phyloP scores from a whole-genome alignment of 2,888 invertebrate genomes.

The Hypomecis punctinalis region DNA sequence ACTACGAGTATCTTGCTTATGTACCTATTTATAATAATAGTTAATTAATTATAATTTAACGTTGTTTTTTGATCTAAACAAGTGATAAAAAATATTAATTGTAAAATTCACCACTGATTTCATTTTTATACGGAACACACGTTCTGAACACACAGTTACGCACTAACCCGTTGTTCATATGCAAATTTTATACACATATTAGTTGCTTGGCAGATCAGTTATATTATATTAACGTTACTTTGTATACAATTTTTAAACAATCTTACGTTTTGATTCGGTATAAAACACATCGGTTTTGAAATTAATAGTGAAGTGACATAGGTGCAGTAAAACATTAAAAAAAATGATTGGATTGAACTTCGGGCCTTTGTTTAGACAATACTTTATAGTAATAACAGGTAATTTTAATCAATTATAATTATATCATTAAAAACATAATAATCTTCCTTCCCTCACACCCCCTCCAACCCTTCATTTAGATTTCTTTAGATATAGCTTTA shows the following conservation, averaged over 20 bases:
- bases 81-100: too few relatives aligned
- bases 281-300: neutral
- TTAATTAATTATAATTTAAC: too few relatives aligned
- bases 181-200: neutral
- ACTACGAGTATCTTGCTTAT: too few relatives aligned
- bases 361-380: conserved; percentile 24
- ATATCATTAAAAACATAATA: too few relatives aligned
- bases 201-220: neutral
- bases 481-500: too few relatives aligned
- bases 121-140: neutral
- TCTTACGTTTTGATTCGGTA: neutral
- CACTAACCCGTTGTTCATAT: neutral
- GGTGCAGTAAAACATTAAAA: neutral
- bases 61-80: too few relatives aligned
- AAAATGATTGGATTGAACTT: conserved; percentile 14
- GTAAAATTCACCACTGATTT: too few relatives aligned
- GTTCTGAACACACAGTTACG: neutral
- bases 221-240: neutral
- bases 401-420: neutral
- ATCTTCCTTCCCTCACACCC: too few relatives aligned
- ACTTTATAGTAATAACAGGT: conserved; percentile 23
- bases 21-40: too few relatives aligned
- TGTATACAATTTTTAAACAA: too few relatives aligned
- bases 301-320: neutral
- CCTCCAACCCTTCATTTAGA: too few relatives aligned